These are phyloP conservation scores for Pogonomyrmex barbatus DNA, from an alignment of 1,140 invertebrate species.

Conservation along the genomic window DNA sequence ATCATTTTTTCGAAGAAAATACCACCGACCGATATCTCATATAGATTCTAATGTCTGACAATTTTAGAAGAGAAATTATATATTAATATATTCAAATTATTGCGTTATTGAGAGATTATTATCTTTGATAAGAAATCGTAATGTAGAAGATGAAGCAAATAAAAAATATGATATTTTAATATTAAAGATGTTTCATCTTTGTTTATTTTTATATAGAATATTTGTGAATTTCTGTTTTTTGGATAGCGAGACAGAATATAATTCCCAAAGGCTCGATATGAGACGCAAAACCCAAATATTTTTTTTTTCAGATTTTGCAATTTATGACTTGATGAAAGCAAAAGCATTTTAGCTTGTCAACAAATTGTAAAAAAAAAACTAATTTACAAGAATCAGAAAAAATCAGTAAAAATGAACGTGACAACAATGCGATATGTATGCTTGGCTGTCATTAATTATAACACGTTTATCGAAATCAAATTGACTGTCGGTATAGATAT, in stretches of 20 bases:
- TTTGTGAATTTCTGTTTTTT: background rate
- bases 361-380: background rate
- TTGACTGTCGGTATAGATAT: constrained; percentile 10
- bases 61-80: background rate
- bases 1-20: constrained; percentile 10
- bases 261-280: background rate
- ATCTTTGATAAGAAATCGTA: background rate
- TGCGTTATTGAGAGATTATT: background rate
- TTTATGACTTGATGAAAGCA: background rate
- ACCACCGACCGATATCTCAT: no score
- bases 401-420: background rate
- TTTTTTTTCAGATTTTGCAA: background rate
- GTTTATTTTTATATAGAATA: background rate
- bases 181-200: background rate
- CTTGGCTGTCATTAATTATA: background rate
- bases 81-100: background rate
- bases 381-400: background rate
- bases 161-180: background rate
- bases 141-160: background rate
- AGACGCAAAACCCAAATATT: background rate
- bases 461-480: constrained; percentile 45
- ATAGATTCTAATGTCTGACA: background rate
- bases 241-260: background rate
- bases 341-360: background rate
- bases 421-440: constrained; percentile 7